Base-by-base conservation (phyloP, 2,888 invertebrate genomes). In the Seladonia tumulorum region DNA sequence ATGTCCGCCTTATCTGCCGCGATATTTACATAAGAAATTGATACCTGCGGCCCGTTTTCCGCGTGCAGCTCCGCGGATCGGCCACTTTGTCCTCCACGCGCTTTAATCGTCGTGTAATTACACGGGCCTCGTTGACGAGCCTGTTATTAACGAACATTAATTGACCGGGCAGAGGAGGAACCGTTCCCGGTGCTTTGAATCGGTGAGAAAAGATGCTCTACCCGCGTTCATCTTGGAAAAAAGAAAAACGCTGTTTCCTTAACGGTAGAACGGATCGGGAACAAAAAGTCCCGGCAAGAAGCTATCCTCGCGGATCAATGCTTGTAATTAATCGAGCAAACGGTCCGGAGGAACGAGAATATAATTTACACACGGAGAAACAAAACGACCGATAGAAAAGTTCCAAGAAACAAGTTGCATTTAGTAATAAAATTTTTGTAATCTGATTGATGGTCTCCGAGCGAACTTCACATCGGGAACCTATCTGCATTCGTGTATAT, bases 11-110 rank as follows among this genome's bases (percentile, higher is more conserved):
- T 81, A 83, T 79, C 74, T 29, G 16, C 14, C 25, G n/a, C 60
- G 47, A 18, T 78, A 90, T 89, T 89, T 89, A 73, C 86, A 88
- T 87, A 81, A 76, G 81, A 87, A 89, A 90, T 90, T 89, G 85
- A 90, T 89, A 88, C 80, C 76, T 75, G 63, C 25, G 35, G 18
- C 39, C 68, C 18, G 60, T 57, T 60, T 66, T 45, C 25, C 75
- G 29, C 63, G 45, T 35, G 25, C 29, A 25, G 1, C 3, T 16
- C n/a, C 22, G 25, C 39, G n/a, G 39, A 25, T 16, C 35, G 25
- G 71, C 60, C 16, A 45, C 66, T 70, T 74, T 45, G 63, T 78
- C 60, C 53, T 75, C 49, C 42, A 47, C 39, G 35, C 42, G 77
- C 35, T 35, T 80, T 75, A 76, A 87, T 86, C 76, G 49, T 39